A percentile compares a stretch with the other conserved stretches of the same genome.
Evolutionary conservation across 2,113 vertebrate species (phyloP).

Genomic region (Mola mola): DNA sequence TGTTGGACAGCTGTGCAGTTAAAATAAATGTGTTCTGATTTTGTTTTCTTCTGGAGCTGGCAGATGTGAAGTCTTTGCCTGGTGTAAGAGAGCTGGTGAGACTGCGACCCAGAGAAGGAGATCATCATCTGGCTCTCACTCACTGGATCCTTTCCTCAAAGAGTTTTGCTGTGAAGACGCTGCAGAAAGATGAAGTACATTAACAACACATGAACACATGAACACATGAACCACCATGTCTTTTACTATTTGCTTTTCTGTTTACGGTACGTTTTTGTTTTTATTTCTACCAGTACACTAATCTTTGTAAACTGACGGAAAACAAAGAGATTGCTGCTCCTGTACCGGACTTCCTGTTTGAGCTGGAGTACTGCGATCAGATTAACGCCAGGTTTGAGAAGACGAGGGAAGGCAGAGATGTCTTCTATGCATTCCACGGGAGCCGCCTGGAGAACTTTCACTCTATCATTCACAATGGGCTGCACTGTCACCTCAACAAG

Average conservation of each 20-base stretch:
- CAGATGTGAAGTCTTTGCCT: slow-evolving; percentile 87
- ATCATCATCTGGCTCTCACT: slow-evolving; percentile 85
- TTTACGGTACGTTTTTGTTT: not conserved
- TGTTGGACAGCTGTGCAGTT: too few relatives aligned
- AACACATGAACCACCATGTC: not conserved
- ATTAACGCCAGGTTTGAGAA: slow-evolving; percentile 90
- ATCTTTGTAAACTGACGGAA: slow-evolving; percentile 88
- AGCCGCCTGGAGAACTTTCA: slow-evolving; percentile 98
- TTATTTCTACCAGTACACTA: slow-evolving; percentile 83
- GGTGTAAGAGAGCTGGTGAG: slow-evolving; percentile 87
- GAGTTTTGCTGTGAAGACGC: slow-evolving; percentile 88
- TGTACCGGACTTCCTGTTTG: slow-evolving; percentile 93
- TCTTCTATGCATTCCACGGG: slow-evolving; percentile 96
- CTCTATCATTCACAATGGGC: slow-evolving; percentile 95
- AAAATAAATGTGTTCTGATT: too few relatives aligned
- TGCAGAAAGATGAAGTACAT: slow-evolving; percentile 88
- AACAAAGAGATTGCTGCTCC: slow-evolving; percentile 81
- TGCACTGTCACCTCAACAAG: slow-evolving; percentile 98
- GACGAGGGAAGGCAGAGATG: slow-evolving; percentile 86
- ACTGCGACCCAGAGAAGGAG: slow-evolving; percentile 77
- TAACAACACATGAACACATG: not conserved
- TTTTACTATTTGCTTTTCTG: not conserved
- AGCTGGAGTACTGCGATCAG: slow-evolving; percentile 89
- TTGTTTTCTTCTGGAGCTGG: slow-evolving; percentile 79
- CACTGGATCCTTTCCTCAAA: slow-evolving; percentile 95